Evolutionary conservation across 1,140 invertebrate genomes (phyloP), one percentile per base, ranked within the genome.

Genomic region (Drosophila nebulosa): DNA sequence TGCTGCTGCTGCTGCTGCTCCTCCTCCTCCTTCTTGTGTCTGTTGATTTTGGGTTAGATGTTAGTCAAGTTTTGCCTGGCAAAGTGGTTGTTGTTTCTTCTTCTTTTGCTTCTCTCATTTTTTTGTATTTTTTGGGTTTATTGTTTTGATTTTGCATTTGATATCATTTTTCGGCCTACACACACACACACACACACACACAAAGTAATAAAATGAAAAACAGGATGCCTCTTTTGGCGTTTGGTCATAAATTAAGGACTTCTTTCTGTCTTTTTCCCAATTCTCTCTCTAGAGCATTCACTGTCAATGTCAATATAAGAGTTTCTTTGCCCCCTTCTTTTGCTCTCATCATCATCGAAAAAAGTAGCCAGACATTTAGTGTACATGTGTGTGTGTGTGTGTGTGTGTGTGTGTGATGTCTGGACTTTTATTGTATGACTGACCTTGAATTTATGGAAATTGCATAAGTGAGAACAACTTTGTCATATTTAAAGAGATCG

Each of bases 391-490:
- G 22, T 53, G 27, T 6, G n/a, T 32, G 26, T 59, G 57, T 56
- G 4, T 42, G 26, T 69, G 35, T 63, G 50, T 36, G 69, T 62
- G 69, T 78, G 69, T 85, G 72, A 60, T 61, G 80, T 86, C 80
- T 85, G 81, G 80, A 74, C 67, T 66, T 86, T 86, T 80, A 85
- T 85, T 85, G 78, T 86, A 65, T 42, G 57, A 59, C 60, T 72
- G 81, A 86, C 81, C 83, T 88, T 86, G 83, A 88, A 81, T 86
- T 86, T 86, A 86, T 86, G 81, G 78, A 83, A 86, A 86, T 86
- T 83, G 83, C 74, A 74, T 84, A 85, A 85, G 81, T 86, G 80
- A 64, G 74, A 86, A 86, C 72, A 81, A 81, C 74, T 88, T 88
- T 86, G 74, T 78, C 78, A 81, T 83, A 86, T 81, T 81, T n/a